Conservation (phyloP, 1,140 invertebrate species). For the Formica selysi region DNA sequence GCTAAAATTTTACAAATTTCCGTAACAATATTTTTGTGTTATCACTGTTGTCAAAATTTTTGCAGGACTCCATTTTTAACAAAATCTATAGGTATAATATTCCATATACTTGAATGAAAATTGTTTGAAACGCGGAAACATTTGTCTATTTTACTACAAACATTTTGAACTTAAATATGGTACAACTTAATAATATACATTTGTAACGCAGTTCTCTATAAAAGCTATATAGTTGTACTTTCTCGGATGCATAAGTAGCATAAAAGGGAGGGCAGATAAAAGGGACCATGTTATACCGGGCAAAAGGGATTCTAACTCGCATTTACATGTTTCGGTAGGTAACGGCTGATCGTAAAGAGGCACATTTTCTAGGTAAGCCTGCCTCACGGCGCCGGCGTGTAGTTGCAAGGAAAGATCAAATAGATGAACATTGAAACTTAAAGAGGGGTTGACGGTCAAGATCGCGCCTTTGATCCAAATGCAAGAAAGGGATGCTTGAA, state of each 20-base stretch:
- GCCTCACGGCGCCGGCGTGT: slow-evolving; percentile 8
- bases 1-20: neutral
- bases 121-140: neutral
- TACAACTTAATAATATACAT: neutral
- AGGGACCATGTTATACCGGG: slow-evolving; percentile 65
- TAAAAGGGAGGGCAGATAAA: slow-evolving; percentile 22
- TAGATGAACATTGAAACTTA: slow-evolving; percentile 62
- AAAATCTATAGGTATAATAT: neutral
- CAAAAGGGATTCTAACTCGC: slow-evolving; percentile 67
- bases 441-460: slow-evolving; percentile 47
- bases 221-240: slow-evolving; percentile 42
- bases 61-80: neutral
- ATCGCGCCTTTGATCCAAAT: slow-evolving; percentile 64
- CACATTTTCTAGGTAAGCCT: slow-evolving; percentile 26
- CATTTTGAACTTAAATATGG: neutral
- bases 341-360: slow-evolving; percentile 77
- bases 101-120: neutral
- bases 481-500: slow-evolving; percentile 17
- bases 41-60: neutral
- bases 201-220: neutral
- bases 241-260: slow-evolving; percentile 20
- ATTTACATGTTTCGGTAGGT: slow-evolving; percentile 81
- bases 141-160: slow-evolving; percentile 17
- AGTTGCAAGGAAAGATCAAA: slow-evolving; percentile 72
- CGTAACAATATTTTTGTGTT: neutral